phyloP scores from a whole-genome alignment of 1,140 invertebrate genomes.

The Penaeus indicus region DNA sequence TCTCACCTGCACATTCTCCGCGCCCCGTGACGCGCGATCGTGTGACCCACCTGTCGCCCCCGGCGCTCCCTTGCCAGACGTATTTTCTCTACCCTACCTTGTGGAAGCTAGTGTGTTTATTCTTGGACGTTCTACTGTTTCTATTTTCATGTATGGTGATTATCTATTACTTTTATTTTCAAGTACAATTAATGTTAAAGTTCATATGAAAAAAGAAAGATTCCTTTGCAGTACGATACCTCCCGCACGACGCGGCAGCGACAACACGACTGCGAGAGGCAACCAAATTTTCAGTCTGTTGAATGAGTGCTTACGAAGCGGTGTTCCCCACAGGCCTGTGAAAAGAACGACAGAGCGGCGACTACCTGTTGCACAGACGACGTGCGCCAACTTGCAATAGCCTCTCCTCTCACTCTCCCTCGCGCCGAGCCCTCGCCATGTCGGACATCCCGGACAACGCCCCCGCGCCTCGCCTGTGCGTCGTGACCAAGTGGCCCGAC shows the following conservation, averaged over 20 bases:
- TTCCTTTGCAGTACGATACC: too few relatives aligned
- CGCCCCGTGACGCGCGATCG: background rate
- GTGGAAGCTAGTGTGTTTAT: background rate
- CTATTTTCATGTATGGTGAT: background rate
- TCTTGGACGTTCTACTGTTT: background rate
- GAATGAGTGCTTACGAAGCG: background rate
- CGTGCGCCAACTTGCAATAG: background rate
- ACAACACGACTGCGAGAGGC: background rate
- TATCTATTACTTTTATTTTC: too few relatives aligned
- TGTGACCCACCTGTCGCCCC: slow-evolving; percentile 40
- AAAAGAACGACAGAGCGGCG: background rate
- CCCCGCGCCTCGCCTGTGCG: slow-evolving; percentile 78
- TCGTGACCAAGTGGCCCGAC: slow-evolving; percentile 86
- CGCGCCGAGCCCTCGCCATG: background rate
- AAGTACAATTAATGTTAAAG: too few relatives aligned
- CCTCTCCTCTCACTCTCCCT: background rate
- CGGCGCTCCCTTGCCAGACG: slow-evolving; percentile 17
- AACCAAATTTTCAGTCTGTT: slow-evolving; percentile 20
- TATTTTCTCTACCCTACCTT: background rate
- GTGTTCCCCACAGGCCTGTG: background rate
- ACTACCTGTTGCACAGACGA: background rate
- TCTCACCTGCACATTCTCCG: slow-evolving; percentile 13
- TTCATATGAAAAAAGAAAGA: too few relatives aligned
- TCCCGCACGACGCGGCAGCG: too few relatives aligned
- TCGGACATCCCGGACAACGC: slow-evolving; percentile 66